Conservation (phyloP, 2,888 invertebrate genomes). For the Lottia gigantea region DNA sequence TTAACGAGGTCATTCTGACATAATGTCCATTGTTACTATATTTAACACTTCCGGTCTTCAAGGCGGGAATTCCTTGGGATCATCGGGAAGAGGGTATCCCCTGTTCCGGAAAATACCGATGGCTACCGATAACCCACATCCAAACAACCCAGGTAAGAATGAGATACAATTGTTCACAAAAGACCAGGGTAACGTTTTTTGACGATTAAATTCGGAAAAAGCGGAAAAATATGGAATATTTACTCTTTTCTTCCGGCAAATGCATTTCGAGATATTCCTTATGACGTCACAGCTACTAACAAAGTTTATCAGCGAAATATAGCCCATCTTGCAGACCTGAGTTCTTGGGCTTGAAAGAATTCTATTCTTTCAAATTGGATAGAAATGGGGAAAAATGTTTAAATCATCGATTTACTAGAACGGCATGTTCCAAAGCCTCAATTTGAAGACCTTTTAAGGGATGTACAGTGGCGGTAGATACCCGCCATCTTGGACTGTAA, state of each 20-base stretch:
- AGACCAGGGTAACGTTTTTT: neutral
- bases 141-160: neutral
- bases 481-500: constrained; percentile 53
- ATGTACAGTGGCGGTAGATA: constrained; percentile 52
- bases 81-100: constrained; percentile 34
- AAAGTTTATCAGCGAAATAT: neutral
- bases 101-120: constrained; percentile 42
- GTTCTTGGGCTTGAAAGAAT: neutral
- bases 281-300: constrained; percentile 6
- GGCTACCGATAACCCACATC: constrained; percentile 25
- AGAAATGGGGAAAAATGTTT: neutral
- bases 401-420: neutral
- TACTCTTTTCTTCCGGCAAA: neutral
- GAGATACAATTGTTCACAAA: neutral
- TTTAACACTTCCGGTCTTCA: constrained; percentile 12
- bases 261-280: neutral
- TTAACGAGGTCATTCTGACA: too few species aligned
- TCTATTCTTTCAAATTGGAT: neutral
- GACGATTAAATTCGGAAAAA: too few species aligned
- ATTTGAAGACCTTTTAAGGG: constrained; percentile 29
- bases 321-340: neutral
- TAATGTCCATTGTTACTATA: neutral
- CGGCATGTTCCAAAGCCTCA: neutral
- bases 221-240: too few species aligned
- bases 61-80: constrained; percentile 42